These are phyloP conservation scores for Geococcyx californianus DNA, from an alignment of 2,113 vertebrate genomes.

Conservation along the genomic window DNA sequence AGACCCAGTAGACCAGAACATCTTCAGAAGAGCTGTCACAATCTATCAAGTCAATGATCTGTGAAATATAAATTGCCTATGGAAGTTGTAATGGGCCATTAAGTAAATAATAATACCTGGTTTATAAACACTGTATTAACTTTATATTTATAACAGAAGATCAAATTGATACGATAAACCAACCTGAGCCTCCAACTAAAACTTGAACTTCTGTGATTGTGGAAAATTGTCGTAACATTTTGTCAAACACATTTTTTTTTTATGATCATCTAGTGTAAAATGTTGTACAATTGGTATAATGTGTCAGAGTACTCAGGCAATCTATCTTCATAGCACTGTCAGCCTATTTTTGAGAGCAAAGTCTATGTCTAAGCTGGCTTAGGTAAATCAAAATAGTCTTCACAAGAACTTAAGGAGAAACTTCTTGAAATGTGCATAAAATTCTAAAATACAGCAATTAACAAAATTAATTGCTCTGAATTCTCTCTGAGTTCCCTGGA, in stretches of 20 bases:
- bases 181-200: not conserved
- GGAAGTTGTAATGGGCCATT: slow-evolving; percentile 64
- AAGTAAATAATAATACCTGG: slow-evolving; percentile 72
- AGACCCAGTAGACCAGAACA: slow-evolving; percentile 70
- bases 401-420: not conserved
- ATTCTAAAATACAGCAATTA: slow-evolving; percentile 9
- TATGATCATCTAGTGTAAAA: not conserved
- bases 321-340: not conserved
- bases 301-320: not conserved
- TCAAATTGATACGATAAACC: slow-evolving; percentile 10
- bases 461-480: slow-evolving; percentile 36
- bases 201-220: not conserved
- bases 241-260: not conserved
- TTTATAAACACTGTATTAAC: slow-evolving; percentile 64
- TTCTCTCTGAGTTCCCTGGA: not conserved
- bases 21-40: slow-evolving; percentile 68
- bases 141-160: slow-evolving; percentile 52
- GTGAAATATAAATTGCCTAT: slow-evolving; percentile 69
- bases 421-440: not conserved
- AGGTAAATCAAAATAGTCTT: not conserved
- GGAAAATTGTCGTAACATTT: not conserved
- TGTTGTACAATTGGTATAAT: not conserved
- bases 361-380: not conserved
- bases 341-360: not conserved
- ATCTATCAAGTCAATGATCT: slow-evolving; percentile 65